Percentiles rank a stretch among this genome's conserved stretches.
These are phyloP conservation scores for Zosterops japonicus DNA, from an alignment of 2,113 vertebrate species.

Conservation along the genomic window DNA sequence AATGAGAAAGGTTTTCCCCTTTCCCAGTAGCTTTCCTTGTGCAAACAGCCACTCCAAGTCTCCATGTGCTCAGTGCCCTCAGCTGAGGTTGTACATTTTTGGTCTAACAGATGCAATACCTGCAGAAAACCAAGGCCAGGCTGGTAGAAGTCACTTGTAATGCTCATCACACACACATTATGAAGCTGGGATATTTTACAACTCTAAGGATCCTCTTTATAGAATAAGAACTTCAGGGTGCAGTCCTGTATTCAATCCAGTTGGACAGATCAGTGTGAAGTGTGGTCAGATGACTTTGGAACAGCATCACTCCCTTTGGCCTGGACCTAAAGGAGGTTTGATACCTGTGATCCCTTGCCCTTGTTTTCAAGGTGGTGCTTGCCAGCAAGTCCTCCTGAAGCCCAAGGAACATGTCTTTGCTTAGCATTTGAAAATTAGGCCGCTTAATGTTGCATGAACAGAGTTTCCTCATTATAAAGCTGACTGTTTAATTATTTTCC, in stretches of 20 bases:
- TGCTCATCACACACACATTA: not conserved
- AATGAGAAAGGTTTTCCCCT: not conserved
- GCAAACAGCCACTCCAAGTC: not conserved
- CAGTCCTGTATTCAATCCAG: not conserved
- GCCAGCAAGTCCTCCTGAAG: not conserved
- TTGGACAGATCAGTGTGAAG: not conserved
- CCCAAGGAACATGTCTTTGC: not conserved
- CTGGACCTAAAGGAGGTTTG: not conserved
- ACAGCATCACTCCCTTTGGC: not conserved
- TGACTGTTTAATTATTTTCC: conserved; percentile 56
- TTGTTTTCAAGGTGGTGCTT: not conserved
- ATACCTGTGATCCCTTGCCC: not conserved
- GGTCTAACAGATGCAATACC: not conserved
- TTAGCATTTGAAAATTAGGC: conserved; percentile 10
- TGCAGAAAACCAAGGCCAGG: not conserved
- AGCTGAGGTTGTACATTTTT: not conserved
- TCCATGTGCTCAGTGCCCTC: not conserved
- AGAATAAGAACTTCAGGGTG: not conserved
- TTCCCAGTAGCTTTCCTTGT: not conserved
- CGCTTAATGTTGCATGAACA: conserved; percentile 33
- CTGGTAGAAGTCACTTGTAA: not conserved
- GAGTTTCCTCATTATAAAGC: conserved; percentile 43
- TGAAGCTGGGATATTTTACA: not conserved
- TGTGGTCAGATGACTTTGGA: not conserved
- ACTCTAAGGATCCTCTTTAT: not conserved